These are phyloP conservation scores for Albula glossodonta DNA, from an alignment of 2,113 vertebrate genomes.

Conservation along the genomic window DNA sequence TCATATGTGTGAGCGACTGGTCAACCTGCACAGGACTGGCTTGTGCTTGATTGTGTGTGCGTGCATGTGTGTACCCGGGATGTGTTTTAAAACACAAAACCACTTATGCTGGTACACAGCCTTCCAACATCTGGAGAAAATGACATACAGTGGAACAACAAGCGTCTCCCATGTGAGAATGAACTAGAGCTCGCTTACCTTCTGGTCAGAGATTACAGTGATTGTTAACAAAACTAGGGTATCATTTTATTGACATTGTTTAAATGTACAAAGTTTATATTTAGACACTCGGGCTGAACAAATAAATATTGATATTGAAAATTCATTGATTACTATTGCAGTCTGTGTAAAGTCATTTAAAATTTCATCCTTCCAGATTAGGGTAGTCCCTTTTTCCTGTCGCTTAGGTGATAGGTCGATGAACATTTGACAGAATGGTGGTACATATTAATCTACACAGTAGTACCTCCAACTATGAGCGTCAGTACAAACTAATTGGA, in stretches of 20 bases:
- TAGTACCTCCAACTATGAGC: too few species aligned
- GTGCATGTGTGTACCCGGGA: neutral
- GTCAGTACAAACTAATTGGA: too few species aligned
- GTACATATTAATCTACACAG: too few species aligned
- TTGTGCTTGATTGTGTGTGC: neutral
- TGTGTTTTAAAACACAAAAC: neutral
- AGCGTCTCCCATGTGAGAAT: neutral
- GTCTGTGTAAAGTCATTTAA: constrained; percentile 7
- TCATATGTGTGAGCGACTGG: neutral
- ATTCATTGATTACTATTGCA: constrained; percentile 10
- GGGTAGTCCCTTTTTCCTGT: neutral
- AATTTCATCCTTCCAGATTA: constrained; percentile 6
- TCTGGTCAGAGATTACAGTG: neutral
- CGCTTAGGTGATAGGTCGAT: constrained; percentile 7
- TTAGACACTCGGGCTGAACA: too few species aligned
- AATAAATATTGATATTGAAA: neutral
- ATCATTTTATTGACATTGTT: too few species aligned
- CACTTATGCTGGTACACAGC: neutral
- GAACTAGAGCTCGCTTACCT: neutral
- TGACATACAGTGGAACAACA: neutral
- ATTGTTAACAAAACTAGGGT: neutral
- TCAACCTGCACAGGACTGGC: neutral
- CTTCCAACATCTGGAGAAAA: neutral
- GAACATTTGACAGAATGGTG: neutral
- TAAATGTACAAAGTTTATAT: too few species aligned